phyloP scores from a whole-genome alignment of 2,797 vertebrate genomes.

The Megaceryle alcyon region DNA sequence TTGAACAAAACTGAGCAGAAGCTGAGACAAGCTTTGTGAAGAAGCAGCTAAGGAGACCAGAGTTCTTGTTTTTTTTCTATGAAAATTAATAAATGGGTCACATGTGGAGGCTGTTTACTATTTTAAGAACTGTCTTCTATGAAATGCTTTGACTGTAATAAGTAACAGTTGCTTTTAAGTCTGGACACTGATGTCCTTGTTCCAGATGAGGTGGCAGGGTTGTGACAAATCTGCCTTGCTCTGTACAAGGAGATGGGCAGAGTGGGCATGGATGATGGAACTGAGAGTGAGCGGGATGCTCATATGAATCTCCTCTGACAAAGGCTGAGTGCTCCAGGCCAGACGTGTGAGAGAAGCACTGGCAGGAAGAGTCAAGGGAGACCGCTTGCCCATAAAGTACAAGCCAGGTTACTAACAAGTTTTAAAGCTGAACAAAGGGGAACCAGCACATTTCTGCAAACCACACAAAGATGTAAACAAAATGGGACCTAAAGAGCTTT shows the following conservation, averaged over 20 bases:
- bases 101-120: neutral
- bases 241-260: neutral
- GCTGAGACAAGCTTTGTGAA: neutral
- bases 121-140: neutral
- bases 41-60: neutral
- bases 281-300: rapidly evolving
- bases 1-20: neutral
- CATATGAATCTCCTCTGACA: neutral
- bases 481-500: neutral
- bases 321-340: neutral
- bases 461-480: neutral
- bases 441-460: neutral
- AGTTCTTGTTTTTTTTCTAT: neutral
- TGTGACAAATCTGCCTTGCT: neutral
- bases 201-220: neutral
- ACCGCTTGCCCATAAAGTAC: neutral
- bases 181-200: neutral
- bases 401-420: neutral
- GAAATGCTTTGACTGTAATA: neutral
- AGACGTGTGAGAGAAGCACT: neutral
- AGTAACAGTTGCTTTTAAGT: neutral
- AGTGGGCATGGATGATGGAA: neutral
- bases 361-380: neutral
- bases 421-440: neutral
- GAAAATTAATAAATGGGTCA: neutral